Evolutionary conservation across 1,140 invertebrate genomes (phyloP), one percentile per base, ranked within the genome.

Genomic region (Zaprionus gabonicus): DNA sequence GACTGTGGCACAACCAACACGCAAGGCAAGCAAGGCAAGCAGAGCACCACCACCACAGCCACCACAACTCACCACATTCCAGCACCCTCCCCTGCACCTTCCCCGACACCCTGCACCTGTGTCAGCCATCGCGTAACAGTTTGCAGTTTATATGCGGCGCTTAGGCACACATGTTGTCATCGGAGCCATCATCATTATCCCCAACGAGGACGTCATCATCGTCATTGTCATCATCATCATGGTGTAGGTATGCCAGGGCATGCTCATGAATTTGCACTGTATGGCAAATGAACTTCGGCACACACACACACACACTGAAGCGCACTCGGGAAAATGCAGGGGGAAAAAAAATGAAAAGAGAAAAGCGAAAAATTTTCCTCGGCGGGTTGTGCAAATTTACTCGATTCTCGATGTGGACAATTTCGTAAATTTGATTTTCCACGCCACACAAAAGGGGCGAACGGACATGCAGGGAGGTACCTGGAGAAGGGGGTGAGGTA

Each of bases 151-250:
- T 79, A 72, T 78, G 71, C 72, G 53, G 15, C 59, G 78, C 75
- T 79, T 86, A 79, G 79, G 73, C 81, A 78, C 81, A 88, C 83
- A 88, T 83, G 84, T 78, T 87, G 78, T 75, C 83, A 87, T 76
- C 74, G 68, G 70, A 56, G 74, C 78, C 80, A 80, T 76, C 77
- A 75, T 63, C 71, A 12, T 41, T 41, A 34, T 66, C 36, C n/a
- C 58, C 59, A 71, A 66, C 49, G 7, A 46, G 41, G 41, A 57
- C 53, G 36, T 59, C 46, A 76, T 70, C 76, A 63, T 80, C 49
- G 25, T 41, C 41, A 36, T 31, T 27, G 46, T 75, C 64, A 53
- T 41, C 41, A 36, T 31, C 34, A 55, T 75, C 64, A 53, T 56
- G 10, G 28, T 58, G 25, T 31, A 28, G 28, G 46, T 68, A 68